Percentiles rank a stretch among this genome's conserved stretches.
These are phyloP conservation scores for Epinephelus coioides DNA, from an alignment of 2,797 vertebrate genomes.

Conservation along the genomic window DNA sequence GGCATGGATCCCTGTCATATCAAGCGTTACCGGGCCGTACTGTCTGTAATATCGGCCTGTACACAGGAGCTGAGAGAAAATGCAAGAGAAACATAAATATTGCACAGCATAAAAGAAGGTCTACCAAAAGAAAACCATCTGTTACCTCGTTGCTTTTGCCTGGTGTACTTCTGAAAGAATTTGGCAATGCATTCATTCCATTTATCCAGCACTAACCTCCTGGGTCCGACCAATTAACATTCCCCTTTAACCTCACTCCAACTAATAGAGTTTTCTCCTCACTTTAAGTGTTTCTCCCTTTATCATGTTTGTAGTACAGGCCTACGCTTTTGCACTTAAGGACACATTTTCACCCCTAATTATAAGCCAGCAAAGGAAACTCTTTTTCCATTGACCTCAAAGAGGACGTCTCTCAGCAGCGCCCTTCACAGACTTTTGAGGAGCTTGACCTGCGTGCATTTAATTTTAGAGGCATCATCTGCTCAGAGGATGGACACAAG, in stretches of 20 bases:
- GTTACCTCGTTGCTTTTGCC: not conserved
- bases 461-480: constrained; percentile 41
- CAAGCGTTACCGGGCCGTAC: not conserved
- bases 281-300: constrained; percentile 50
- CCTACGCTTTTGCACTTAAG: constrained; percentile 38
- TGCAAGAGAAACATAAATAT: not conserved
- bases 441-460: constrained; percentile 35
- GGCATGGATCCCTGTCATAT: constrained; percentile 8
- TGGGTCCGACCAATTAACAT: constrained; percentile 47
- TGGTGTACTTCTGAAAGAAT: constrained; percentile 33
- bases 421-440: constrained; percentile 45
- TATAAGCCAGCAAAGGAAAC: constrained; percentile 50
- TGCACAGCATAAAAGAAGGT: constrained; percentile 24
- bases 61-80: constrained; percentile 5
- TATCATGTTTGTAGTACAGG: constrained; percentile 59
- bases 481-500: constrained; percentile 8
- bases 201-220: constrained; percentile 45
- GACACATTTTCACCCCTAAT: constrained; percentile 57
- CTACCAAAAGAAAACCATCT: constrained; percentile 10
- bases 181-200: constrained; percentile 38
- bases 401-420: constrained; percentile 35
- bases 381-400: constrained; percentile 24
- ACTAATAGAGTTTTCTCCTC: constrained; percentile 53
- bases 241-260: constrained; percentile 43
- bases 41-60: not conserved